phyloP scores from a whole-genome alignment of 1,140 invertebrate species.

The Battus philenor region DNA sequence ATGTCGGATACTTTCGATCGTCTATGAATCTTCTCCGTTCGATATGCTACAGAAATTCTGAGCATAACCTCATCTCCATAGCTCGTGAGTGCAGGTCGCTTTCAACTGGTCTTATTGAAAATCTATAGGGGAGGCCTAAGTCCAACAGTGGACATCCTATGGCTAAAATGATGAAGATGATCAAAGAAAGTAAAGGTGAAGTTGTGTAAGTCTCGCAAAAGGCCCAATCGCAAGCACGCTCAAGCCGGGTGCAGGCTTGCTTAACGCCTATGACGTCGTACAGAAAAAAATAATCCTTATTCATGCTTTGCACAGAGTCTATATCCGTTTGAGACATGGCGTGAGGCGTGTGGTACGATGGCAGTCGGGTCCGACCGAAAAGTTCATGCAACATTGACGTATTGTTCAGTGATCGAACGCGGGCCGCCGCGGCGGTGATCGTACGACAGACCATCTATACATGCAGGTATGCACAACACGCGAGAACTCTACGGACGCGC shows the following conservation, averaged over 20 bases:
- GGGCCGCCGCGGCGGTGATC: not conserved
- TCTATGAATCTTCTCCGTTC: too few relatives aligned
- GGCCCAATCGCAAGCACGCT: slow-evolving; percentile 1
- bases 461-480: slow-evolving; percentile 5
- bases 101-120: too few relatives aligned
- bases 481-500: not conserved
- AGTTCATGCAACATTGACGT: slow-evolving; percentile 17
- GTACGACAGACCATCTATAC: slow-evolving; percentile 9
- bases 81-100: too few relatives aligned
- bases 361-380: slow-evolving; percentile 13
- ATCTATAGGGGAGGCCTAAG: too few relatives aligned
- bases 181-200: too few relatives aligned
- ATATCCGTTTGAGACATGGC: slow-evolving; percentile 4
- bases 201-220: slow-evolving; percentile 4
- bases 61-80: too few relatives aligned
- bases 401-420: slow-evolving; percentile 1
- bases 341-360: slow-evolving; percentile 4
- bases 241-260: slow-evolving; percentile 10
- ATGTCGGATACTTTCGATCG: too few relatives aligned
- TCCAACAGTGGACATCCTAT: too few relatives aligned
- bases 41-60: too few relatives aligned
- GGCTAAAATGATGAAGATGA: too few relatives aligned
- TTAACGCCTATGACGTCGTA: not conserved
- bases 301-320: slow-evolving; percentile 12
- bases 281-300: not conserved